Evolutionary conservation across 1,140 invertebrate genomes (phyloP).

Genomic region (Zaprionus davidi): DNA sequence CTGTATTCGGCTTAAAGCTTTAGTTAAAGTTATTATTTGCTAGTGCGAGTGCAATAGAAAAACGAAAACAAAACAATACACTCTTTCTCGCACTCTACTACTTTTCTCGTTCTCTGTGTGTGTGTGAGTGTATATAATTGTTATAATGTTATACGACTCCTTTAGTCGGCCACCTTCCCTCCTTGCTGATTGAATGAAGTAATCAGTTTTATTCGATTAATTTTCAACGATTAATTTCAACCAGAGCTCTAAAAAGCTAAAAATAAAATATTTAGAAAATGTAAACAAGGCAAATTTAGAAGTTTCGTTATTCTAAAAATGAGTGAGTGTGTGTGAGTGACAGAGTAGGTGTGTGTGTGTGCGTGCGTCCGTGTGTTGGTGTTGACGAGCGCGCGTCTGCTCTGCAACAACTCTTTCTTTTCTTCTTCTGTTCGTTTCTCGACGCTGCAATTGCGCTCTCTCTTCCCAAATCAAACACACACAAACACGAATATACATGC

Average conservation of each 20-base stretch:
- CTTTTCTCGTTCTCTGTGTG: not conserved
- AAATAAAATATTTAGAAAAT: not conserved
- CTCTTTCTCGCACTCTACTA: slow-evolving; percentile 1
- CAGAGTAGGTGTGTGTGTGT: not conserved
- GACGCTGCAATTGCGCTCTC: slow-evolving; percentile 38
- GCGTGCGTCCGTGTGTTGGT: slow-evolving; percentile 1
- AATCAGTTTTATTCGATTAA: not conserved
- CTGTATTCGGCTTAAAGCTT: slow-evolving; percentile 12
- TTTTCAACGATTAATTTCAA: not conserved
- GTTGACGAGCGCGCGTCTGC: slow-evolving; percentile 10
- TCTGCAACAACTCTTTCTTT: not conserved
- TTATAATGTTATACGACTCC: not conserved
- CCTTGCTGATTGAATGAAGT: not conserved
- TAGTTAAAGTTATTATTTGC: slow-evolving; percentile 20
- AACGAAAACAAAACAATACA: slow-evolving; percentile 42
- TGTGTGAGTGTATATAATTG: slow-evolving; percentile 3
- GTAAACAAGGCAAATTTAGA: slow-evolving; percentile 11
- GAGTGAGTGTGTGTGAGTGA: slow-evolving; percentile 9
- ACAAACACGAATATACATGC: not conserved
- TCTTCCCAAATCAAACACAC: not conserved
- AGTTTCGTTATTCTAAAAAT: slow-evolving; percentile 17
- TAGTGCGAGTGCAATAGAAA: slow-evolving; percentile 12
- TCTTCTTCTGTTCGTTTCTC: not conserved
- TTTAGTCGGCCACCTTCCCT: not conserved
- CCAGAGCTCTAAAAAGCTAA: not conserved